A percentile compares a stretch with the other conserved stretches of the same genome.
Evolutionary conservation across 2,888 invertebrate genomes (phyloP).

Genomic region (Leptopterna dolabrata): DNA sequence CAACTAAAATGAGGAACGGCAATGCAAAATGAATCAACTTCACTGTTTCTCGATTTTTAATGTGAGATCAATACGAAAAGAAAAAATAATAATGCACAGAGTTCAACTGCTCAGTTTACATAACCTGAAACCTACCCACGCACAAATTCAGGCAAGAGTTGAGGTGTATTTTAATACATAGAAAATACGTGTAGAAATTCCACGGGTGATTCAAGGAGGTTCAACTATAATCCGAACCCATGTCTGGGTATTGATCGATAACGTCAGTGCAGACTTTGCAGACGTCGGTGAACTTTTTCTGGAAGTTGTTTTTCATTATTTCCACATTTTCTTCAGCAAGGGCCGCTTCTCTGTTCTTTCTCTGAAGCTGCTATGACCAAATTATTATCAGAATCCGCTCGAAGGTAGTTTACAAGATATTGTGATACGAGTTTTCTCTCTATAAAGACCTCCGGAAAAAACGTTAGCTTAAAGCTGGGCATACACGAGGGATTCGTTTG

Average conservation of each 20-base stretch:
- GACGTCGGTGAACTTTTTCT: conserved; percentile 4
- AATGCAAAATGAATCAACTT: neutral
- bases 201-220: neutral
- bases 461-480: too few relatives aligned
- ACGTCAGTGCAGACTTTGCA: conserved; percentile 35
- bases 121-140: neutral
- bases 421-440: too few relatives aligned
- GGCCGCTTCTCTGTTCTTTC: neutral
- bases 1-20: too few relatives aligned
- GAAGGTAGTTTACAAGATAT: too few relatives aligned
- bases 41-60: neutral
- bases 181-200: neutral
- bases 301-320: neutral
- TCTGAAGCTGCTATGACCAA: neutral
- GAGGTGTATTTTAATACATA: neutral
- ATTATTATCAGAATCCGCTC: neutral
- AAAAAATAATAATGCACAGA: neutral
- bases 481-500: too few relatives aligned
- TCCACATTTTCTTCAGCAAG: neutral
- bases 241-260: conserved; percentile 20
- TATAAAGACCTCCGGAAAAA: too few relatives aligned
- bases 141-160: neutral
- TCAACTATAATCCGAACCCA: conserved; percentile 21
- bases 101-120: neutral
- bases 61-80: neutral